These are phyloP conservation scores for Colletes latitarsis DNA, from an alignment of 1,140 invertebrate genomes.

Conservation along the genomic window DNA sequence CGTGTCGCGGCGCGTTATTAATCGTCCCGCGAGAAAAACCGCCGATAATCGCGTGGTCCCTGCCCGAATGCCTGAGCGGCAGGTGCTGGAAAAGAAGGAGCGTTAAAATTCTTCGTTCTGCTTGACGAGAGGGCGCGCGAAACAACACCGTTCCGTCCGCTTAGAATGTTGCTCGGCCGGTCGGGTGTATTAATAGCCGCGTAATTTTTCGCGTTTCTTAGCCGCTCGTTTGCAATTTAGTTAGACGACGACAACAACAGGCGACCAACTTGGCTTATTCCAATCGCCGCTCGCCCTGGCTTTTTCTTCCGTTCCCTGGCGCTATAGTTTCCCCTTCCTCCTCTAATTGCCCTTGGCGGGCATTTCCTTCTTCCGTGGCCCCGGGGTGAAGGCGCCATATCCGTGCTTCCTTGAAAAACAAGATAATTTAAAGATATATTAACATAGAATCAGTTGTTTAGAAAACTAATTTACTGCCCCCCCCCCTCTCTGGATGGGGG, in stretches of 20 bases:
- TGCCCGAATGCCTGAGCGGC: conserved; percentile 38
- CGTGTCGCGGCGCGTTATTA: conserved; percentile 45
- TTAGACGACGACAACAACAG: background rate
- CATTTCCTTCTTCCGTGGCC: too few relatives aligned
- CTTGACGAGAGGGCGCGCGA: conserved; percentile 29
- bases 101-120: conserved; percentile 43
- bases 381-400: too few relatives aligned
- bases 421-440: too few relatives aligned
- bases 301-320: too few relatives aligned
- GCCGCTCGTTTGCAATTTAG: background rate
- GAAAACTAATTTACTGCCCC: too few relatives aligned
- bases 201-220: conserved; percentile 3
- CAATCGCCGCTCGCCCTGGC: too few relatives aligned
- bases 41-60: conserved; percentile 35
- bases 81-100: conserved; percentile 38
- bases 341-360: too few relatives aligned
- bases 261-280: too few relatives aligned
- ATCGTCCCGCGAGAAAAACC: conserved; percentile 35
- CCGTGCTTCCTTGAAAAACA: too few relatives aligned
- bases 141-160: conserved; percentile 30
- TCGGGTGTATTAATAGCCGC: conserved; percentile 17
- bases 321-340: too few relatives aligned
- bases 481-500: too few relatives aligned
- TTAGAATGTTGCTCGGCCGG: conserved; percentile 42
- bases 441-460: too few relatives aligned